Conservation (phyloP, 2,888 invertebrate species). For the Myopa tessellatipennis region DNA sequence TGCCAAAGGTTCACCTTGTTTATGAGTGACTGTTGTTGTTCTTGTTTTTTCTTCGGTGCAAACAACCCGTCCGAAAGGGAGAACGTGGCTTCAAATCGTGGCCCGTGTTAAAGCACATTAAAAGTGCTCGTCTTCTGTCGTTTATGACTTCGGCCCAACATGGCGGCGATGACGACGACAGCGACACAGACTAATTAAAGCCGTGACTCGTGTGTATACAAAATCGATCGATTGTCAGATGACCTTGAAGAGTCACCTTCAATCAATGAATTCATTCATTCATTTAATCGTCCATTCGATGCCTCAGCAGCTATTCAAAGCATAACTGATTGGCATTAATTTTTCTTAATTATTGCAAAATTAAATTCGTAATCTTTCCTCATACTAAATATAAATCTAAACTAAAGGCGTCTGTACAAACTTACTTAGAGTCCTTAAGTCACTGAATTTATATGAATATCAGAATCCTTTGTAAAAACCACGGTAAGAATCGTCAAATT, state of each 20-base stretch:
- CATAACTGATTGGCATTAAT: not conserved
- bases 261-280: not conserved
- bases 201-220: not conserved
- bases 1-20: constrained; percentile 23
- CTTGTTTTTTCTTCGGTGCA: not conserved
- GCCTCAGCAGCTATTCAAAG: not conserved
- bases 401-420: too few relatives aligned
- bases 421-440: too few relatives aligned
- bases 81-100: not conserved
- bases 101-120: not conserved
- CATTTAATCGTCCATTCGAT: not conserved
- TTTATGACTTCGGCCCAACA: constrained; percentile 4
- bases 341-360: not conserved
- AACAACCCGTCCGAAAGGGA: not conserved
- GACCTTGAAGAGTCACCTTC: constrained; percentile 11
- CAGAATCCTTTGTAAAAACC: too few relatives aligned
- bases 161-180: constrained; percentile 12
- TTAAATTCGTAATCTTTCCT: not conserved
- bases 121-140: constrained; percentile 8
- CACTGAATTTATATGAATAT: too few relatives aligned
- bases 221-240: constrained; percentile 14
- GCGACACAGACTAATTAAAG: constrained; percentile 2
- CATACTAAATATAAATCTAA: too few relatives aligned
- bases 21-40: constrained; percentile 9
- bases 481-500: too few relatives aligned